A percentile compares a stretch with the other conserved stretches of the same genome.
phyloP scores from a whole-genome alignment of 2,113 vertebrate genomes.

The Syngnathus typhle region DNA sequence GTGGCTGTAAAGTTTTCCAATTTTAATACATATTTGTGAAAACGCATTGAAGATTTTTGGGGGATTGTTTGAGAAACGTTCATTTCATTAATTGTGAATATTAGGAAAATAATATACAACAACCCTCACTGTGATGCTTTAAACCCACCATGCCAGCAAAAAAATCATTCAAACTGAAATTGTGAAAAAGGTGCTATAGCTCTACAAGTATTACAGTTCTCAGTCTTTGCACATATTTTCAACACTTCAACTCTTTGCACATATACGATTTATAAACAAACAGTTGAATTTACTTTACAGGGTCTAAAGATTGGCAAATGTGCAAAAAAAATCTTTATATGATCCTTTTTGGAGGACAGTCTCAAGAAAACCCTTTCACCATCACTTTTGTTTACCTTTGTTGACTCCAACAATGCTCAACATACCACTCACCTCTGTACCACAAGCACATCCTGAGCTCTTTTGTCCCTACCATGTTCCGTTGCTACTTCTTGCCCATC shows the following conservation, averaged over 20 bases:
- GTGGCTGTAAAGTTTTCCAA: neutral
- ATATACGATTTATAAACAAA: neutral
- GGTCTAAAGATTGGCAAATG: no score
- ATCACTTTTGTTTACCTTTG: neutral
- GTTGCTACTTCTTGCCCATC: conserved; percentile 55
- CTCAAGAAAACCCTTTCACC: neutral
- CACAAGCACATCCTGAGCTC: conserved; percentile 12
- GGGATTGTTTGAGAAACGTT: neutral
- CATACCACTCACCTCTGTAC: neutral
- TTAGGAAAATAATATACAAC: neutral
- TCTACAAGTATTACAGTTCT: no score
- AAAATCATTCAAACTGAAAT: no score
- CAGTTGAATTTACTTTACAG: neutral
- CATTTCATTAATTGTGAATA: neutral
- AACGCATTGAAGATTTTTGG: neutral
- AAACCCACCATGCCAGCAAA: neutral
- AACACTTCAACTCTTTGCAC: neutral
- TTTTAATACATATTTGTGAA: neutral
- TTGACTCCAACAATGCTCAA: neutral
- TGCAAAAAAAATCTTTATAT: no score
- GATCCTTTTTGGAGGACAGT: no score
- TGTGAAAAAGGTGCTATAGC: no score
- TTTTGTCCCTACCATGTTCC: conserved; percentile 46
- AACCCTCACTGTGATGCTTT: neutral
- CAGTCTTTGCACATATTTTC: no score